Conservation (phyloP, 2,113 vertebrate species). For the Colinus virginianus region DNA sequence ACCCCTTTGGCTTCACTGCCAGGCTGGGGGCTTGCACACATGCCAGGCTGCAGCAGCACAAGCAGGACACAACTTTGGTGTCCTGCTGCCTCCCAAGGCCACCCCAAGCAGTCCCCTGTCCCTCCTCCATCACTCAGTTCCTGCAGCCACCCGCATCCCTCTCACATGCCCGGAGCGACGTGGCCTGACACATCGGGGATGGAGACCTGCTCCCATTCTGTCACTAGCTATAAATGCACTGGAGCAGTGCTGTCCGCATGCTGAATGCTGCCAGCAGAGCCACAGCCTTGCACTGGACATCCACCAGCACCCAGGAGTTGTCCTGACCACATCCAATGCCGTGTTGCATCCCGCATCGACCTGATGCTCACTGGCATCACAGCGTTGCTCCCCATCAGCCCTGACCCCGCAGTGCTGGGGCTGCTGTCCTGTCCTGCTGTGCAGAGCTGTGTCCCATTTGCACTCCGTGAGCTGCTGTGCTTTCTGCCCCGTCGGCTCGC, state of each 20-base stretch:
- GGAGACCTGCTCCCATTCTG: conserved; percentile 70
- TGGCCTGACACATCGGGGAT: neutral
- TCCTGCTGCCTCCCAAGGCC: accelerated
- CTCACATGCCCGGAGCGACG: neutral
- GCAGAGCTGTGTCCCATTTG: accelerated
- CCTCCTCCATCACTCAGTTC: neutral
- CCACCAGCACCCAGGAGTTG: accelerated
- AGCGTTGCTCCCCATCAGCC: accelerated
- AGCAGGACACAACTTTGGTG: accelerated
- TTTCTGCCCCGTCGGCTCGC: conserved; percentile 51
- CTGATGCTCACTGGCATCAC: accelerated
- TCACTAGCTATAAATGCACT: conserved; percentile 49
- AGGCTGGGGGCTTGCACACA: accelerated
- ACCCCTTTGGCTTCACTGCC: accelerated
- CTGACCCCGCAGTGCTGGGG: accelerated
- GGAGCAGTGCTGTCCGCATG: neutral
- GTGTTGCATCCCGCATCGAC: accelerated
- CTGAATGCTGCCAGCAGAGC: neutral
- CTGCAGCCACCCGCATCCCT: accelerated
- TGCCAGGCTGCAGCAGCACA: neutral
- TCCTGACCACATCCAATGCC: accelerated
- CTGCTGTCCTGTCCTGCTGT: accelerated
- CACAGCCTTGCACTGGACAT: neutral
- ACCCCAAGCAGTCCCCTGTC: accelerated
- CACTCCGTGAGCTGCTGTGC: accelerated